Evolutionary conservation across 1,140 invertebrate genomes (phyloP).

Genomic region (Triops cancriformis): DNA sequence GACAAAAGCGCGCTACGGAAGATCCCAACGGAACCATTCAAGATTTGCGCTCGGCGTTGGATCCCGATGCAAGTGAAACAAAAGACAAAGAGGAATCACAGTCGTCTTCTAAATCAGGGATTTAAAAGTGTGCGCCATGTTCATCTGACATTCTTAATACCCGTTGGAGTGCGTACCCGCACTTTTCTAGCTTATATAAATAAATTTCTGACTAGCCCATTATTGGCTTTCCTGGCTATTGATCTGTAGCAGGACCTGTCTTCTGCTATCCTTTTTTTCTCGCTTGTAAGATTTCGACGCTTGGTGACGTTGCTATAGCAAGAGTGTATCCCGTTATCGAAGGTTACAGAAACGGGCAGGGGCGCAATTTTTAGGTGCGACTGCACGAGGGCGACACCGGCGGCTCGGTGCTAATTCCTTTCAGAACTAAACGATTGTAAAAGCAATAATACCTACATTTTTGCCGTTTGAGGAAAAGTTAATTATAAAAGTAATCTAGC

Average conservation of each 20-base stretch:
- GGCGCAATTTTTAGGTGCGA: too few relatives aligned
- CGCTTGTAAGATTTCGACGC: background rate
- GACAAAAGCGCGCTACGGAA: conserved; percentile 22
- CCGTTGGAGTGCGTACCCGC: too few relatives aligned
- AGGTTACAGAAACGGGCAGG: background rate
- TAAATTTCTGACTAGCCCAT: background rate
- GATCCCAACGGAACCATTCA: background rate
- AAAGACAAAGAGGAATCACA: background rate
- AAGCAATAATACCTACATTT: too few relatives aligned
- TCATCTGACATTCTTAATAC: background rate
- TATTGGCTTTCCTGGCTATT: background rate
- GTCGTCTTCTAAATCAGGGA: background rate
- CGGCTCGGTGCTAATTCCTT: too few relatives aligned
- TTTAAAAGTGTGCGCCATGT: background rate
- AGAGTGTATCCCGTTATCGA: background rate
- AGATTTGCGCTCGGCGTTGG: background rate
- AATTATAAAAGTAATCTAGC: too few relatives aligned
- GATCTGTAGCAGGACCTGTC: background rate
- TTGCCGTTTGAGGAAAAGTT: too few relatives aligned
- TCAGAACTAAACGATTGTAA: too few relatives aligned
- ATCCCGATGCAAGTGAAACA: background rate
- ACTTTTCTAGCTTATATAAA: background rate
- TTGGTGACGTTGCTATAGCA: background rate
- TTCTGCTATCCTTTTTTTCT: background rate
- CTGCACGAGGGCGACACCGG: too few relatives aligned